Evolutionary conservation across 2,113 vertebrate genomes (phyloP), one percentile per base, ranked within the genome.

Genomic region (Pterocles burchelli): DNA sequence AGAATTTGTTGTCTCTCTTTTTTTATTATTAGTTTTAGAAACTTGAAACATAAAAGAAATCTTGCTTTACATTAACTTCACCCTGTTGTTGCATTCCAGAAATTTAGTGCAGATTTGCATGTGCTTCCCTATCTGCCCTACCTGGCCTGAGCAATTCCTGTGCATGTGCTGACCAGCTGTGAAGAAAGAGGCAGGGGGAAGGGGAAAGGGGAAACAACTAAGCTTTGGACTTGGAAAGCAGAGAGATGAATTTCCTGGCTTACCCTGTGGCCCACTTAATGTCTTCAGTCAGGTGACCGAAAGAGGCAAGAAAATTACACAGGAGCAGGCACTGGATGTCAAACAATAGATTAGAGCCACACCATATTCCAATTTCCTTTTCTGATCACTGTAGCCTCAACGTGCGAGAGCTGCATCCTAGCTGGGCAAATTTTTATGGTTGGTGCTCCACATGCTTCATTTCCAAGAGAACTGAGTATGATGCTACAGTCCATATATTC

Each of bases 91-190:
- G 70, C 95, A 96, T 95, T 97, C 94, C 95, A 90, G 83, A 97
- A 96, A 81, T 45, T 49, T 65, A 96, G 62, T 20, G 65, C 74
- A 78, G 90, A 93, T 95, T 80, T 94, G 86, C 86, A 79, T 93
- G 95, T 59, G 58, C 61, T 73, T 88, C 87, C 85, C 15, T 93
- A 63, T 87, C 90, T 89, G 75, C 80, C 85, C 88, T 96, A 97
- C 92, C 94, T 97, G 96, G 94, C 83, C 91, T 68, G 22, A 95
- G 63, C 76, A 89, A 85, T 87, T 76, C 46, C 22, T 28, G 28
- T 83, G 86, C 96, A 94, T 96, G 91, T 96, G 96, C 86, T 92
- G 96, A 96, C 76, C 96, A 98, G 97, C 94, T 97, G 95, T 59
- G 89, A 96, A 92, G 91, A 84, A 61, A 34, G 61, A 92, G 41